Base-by-base conservation (phyloP, 2,888 invertebrate genomes). In the Ormyrus thymus region DNA sequence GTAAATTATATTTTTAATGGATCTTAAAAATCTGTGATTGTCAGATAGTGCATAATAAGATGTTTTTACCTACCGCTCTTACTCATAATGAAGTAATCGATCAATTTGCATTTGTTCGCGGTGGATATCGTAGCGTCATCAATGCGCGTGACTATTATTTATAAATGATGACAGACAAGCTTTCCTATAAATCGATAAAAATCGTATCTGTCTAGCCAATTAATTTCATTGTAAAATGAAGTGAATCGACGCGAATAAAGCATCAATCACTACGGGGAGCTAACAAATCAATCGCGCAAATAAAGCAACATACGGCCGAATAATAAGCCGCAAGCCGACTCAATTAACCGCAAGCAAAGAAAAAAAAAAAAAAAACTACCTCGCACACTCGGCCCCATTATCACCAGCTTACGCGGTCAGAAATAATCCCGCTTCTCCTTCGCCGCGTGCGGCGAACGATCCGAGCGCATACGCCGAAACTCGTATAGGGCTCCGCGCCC, bases 371-470 rank as follows among this genome's bases (percentile, higher is more conserved):
- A 69, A 76, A 50, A 59, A 5, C 48, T 69, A n/a, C 59, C 56
- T 59, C 11, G 15, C 58, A 66, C 50, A 59, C 50, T 43, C 10
- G n/a, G 11, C 61, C 29, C 6, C 51, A 45, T 56, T 68, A n/a
- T 58, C 59, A 46, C 48, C 55, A 10, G 11, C 62, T 29, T 29
- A 29, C 62, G 64, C 50, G 58, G 70, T 76, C 45, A 65, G 62
- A 76, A 76, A 76, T 65, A 76, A 70, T 76, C 11, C 46, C 68
- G 29, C 45, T n/a, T 15, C n/a, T 8, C 62, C 5, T 9, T n/a
- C 15, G 43, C 13, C 62, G 71, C 64, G 71, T 79, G 75, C 75
- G 66, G 75, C 71, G 65, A 68, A 79, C 71, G 69, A 78, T 78
- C 78, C 50, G 51, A 75, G 61, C 71, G 62, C 55, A 55, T 51